Evolutionary conservation across 2,797 vertebrate species (phyloP), one percentile per base, ranked within the genome.

Genomic region (Echiichthys vipera): DNA sequence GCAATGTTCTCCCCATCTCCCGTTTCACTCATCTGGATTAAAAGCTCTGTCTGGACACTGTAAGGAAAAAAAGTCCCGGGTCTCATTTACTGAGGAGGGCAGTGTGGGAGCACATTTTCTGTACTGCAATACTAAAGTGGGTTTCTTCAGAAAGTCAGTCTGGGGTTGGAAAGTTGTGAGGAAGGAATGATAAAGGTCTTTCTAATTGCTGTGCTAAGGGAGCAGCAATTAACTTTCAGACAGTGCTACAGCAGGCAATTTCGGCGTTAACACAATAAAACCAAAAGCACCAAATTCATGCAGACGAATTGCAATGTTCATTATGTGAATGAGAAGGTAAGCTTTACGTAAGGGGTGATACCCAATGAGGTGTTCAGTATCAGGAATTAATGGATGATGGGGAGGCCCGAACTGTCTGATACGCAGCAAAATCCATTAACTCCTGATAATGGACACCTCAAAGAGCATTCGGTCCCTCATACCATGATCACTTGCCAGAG

Each of bases 141-240:
- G 34, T 39, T 77, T 64, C 64, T 57, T 77, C 9, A 18, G 22
- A 40, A 53, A 80, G 50, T 65, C n/a, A 56, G 50, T 42, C 13
- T 55, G 37, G 40, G 54, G 25, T 25, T 37, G 58, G 25, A 25
- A 62, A 30, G 37, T 47, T 61, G 42, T 47, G 51, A 61, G 50
- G 15, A 66, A 40, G 37, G 68, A 55, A 58, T 43, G 15, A 29
- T 69, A 65, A 62, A 50, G 47, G 20, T 1, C 1, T 20, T 69
- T 61, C 10, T 65, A 74, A 80, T 64, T 84, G 30, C 57, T 34
- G 32, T 15, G 22, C 29, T 39, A 32, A 59, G 4, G 45, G 61
- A 82, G 66, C 50, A 55, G 47, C 47, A 66, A 78, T 80, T 78
- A 55, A 14, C 63, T 53, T 65, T 27, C 13, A 37, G 27, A 65